These are phyloP conservation scores for Lates japonicus DNA, from an alignment of 2,797 vertebrate species.

Conservation along the genomic window DNA sequence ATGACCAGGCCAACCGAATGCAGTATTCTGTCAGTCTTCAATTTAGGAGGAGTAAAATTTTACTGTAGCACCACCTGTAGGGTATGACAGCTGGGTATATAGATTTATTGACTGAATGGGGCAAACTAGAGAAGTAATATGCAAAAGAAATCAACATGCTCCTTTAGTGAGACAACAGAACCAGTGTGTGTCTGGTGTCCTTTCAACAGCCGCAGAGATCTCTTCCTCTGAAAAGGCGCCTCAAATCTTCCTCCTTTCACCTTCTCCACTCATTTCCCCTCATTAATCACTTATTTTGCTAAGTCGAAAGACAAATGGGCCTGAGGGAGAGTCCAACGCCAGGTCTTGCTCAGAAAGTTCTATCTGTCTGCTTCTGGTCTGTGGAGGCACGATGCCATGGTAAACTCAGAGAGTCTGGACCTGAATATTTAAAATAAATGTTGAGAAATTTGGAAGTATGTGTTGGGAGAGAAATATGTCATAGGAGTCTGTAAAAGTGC, in stretches of 20 bases:
- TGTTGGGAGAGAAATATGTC: constrained; percentile 2
- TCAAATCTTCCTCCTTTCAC: background rate
- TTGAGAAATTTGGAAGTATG: constrained; percentile 30
- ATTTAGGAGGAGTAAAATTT: too few species aligned
- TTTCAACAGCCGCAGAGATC: background rate
- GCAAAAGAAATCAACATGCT: background rate
- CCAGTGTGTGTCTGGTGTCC: background rate
- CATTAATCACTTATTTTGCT: background rate
- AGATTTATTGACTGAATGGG: background rate
- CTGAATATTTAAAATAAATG: constrained; percentile 7
- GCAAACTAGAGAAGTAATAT: background rate
- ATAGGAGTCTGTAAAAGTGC: background rate
- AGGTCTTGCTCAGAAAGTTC: background rate
- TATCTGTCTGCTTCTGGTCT: background rate
- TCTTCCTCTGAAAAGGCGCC: background rate
- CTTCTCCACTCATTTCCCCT: background rate
- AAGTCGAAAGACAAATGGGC: background rate
- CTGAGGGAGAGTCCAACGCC: too few species aligned
- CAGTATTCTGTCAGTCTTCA: too few species aligned
- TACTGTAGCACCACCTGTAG: too few species aligned
- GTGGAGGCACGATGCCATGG: constrained; percentile 1
- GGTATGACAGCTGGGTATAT: too few species aligned
- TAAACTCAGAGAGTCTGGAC: background rate
- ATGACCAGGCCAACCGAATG: too few species aligned
- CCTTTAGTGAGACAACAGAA: background rate